These are phyloP conservation scores for Gymnodraco acuticeps DNA, from an alignment of 2,797 vertebrate species.

Conservation along the genomic window DNA sequence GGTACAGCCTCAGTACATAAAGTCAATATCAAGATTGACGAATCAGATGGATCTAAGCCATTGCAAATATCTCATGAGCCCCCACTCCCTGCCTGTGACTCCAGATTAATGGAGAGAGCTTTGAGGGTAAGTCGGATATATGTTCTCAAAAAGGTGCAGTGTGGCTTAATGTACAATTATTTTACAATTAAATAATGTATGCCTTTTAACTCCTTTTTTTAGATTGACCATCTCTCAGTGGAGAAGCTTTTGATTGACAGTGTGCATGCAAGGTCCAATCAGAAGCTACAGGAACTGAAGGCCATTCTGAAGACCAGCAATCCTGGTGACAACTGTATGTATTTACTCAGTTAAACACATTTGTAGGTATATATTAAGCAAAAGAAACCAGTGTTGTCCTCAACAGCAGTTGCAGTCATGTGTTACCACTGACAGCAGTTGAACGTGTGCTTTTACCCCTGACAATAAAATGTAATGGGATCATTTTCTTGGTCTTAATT, in stretches of 20 bases:
- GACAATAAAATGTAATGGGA: neutral
- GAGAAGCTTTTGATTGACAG: conserved; percentile 99
- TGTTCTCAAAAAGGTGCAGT: neutral
- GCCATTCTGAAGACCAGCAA: conserved; percentile 95
- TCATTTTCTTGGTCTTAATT: neutral
- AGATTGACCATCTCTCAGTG: conserved; percentile 98
- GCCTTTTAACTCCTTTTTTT: conserved; percentile 35
- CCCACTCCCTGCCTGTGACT: conserved; percentile 95
- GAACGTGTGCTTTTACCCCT: neutral
- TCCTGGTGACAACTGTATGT: conserved; percentile 94
- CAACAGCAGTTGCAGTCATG: neutral
- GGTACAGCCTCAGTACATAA: conserved; percentile 96
- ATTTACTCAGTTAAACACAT: neutral
- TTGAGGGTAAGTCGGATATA: conserved; percentile 88
- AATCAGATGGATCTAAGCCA: conserved; percentile 96
- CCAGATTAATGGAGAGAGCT: conserved; percentile 96
- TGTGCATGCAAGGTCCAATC: conserved; percentile 96
- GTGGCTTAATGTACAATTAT: neutral
- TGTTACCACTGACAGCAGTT: neutral
- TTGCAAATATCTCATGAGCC: conserved; percentile 98
- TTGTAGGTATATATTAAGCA: neutral
- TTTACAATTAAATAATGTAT: neutral
- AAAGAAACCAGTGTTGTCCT: neutral
- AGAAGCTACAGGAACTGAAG: conserved; percentile 98
- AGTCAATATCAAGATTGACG: conserved; percentile 97